Conservation (phyloP, 2,113 vertebrate genomes). For the Rhineura floridana region DNA sequence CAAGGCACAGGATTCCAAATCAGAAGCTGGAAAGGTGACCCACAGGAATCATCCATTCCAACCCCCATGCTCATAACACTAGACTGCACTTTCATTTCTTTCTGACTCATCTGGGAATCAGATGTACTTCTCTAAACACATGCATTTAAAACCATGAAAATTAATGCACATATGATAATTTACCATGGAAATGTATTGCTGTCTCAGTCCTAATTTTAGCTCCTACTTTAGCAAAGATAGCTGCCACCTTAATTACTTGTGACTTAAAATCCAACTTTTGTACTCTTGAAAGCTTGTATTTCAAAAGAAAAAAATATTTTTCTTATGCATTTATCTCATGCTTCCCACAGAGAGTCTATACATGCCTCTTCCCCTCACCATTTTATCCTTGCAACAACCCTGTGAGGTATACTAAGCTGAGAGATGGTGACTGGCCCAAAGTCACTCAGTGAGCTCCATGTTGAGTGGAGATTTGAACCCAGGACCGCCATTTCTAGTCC, state of each 20-base stretch:
- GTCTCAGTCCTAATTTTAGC: background rate
- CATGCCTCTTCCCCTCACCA: background rate
- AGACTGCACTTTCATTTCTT: background rate
- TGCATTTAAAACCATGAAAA: background rate
- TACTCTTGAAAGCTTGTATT: background rate
- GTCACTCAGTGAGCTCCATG: background rate
- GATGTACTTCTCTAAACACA: background rate
- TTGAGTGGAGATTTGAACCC: no score
- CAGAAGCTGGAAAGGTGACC: no score
- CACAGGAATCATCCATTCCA: no score
- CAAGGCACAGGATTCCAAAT: no score
- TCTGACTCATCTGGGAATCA: background rate
- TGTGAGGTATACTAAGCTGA: background rate
- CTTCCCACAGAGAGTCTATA: background rate
- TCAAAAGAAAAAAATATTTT: background rate
- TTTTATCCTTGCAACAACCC: background rate
- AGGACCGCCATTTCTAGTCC: background rate
- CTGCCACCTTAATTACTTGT: background rate
- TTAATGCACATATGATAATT: background rate
- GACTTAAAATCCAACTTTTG: background rate
- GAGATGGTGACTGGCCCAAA: no score
- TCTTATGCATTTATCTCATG: background rate
- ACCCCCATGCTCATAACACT: no score
- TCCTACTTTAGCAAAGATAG: background rate
- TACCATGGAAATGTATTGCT: background rate